Conservation (phyloP, 2,113 vertebrate species). For the Aegotheles bennettii region DNA sequence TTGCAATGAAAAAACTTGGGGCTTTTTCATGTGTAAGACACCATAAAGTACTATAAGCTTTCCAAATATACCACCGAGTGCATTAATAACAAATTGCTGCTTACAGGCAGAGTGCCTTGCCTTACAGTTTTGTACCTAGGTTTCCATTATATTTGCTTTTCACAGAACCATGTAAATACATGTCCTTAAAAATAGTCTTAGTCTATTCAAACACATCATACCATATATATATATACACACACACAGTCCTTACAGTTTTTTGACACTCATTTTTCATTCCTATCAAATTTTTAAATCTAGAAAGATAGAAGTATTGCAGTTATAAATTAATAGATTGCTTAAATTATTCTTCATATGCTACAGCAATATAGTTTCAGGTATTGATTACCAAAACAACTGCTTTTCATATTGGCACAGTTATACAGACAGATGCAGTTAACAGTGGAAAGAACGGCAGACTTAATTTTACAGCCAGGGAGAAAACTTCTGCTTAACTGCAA, state of each 20-base stretch:
- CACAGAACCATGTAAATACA: neutral
- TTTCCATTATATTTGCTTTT: neutral
- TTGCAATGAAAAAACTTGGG: neutral
- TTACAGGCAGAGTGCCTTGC: neutral
- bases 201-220: neutral
- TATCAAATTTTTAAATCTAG: neutral
- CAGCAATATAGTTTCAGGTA: neutral
- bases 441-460: neutral
- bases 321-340: neutral
- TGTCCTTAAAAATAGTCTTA: neutral
- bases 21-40: neutral
- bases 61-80: neutral
- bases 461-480: neutral
- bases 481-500: constrained; percentile 16
- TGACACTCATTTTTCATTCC: neutral
- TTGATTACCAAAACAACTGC: neutral
- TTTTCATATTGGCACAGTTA: neutral
- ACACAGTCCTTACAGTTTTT: neutral
- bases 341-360: neutral
- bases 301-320: neutral
- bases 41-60: neutral
- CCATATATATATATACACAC: fast-evolving
- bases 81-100: neutral
- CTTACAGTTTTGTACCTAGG: neutral
- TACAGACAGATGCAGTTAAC: neutral